phyloP scores from a whole-genome alignment of 1,140 invertebrate genomes.

The Achroia grisella region DNA sequence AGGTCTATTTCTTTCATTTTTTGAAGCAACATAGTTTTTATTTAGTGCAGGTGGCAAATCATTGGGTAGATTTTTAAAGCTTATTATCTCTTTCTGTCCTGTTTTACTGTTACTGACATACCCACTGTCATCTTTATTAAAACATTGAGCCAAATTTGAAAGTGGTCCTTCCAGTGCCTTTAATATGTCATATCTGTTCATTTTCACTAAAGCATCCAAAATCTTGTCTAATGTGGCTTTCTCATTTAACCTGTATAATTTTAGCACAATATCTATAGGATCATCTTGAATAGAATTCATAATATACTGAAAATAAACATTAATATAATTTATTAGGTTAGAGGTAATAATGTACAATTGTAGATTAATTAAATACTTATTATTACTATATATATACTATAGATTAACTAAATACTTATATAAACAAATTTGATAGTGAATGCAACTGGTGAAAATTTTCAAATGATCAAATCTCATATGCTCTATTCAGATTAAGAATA shows the following conservation, averaged over 20 bases:
- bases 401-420: too few species aligned
- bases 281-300: slow-evolving; percentile 57
- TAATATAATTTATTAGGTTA: background rate
- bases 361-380: too few species aligned
- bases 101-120: slow-evolving; percentile 55
- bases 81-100: slow-evolving; percentile 41
- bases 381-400: too few species aligned
- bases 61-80: slow-evolving; percentile 50
- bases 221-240: slow-evolving; percentile 66
- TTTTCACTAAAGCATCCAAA: slow-evolving; percentile 50
- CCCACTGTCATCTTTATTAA: slow-evolving; percentile 61
- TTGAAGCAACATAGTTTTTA: slow-evolving; percentile 38
- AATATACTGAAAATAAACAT: slow-evolving; percentile 57
- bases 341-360: background rate
- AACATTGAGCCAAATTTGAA: slow-evolving; percentile 41
- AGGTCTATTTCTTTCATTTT: slow-evolving; percentile 39
- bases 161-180: slow-evolving; percentile 58
- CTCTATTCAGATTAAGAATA: too few species aligned
- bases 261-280: slow-evolving; percentile 57
- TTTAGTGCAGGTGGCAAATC: slow-evolving; percentile 60
- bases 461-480: too few species aligned
- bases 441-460: too few species aligned
- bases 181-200: slow-evolving; percentile 65
- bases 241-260: slow-evolving; percentile 63
- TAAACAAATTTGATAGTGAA: too few species aligned